These are phyloP conservation scores for Hemaris fuciformis DNA, from an alignment of 2,888 invertebrate species.

Conservation along the genomic window DNA sequence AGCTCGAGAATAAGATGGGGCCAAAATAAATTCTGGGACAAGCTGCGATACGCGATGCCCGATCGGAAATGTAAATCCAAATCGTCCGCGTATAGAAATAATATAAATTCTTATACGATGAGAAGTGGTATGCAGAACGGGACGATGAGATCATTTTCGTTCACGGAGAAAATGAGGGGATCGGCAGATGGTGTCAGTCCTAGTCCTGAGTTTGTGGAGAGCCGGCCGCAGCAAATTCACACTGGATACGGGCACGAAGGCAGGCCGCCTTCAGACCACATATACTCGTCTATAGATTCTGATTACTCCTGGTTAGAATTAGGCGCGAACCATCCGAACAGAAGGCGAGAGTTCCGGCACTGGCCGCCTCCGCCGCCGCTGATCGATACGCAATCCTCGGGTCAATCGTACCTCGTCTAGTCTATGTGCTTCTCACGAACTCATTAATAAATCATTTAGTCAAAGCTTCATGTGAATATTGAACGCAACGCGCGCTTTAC, in stretches of 20 bases:
- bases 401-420: constrained; percentile 79
- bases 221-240: constrained; percentile 62
- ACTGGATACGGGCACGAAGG: constrained; percentile 77
- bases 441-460: constrained; percentile 60
- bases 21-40: constrained; percentile 96
- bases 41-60: constrained; percentile 93
- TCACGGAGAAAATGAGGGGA: constrained; percentile 75
- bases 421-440: constrained; percentile 56
- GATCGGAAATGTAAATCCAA: constrained; percentile 80
- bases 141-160: constrained; percentile 82
- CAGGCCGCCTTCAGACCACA: constrained; percentile 92
- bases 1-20: constrained; percentile 92
- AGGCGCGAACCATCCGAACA: constrained; percentile 73
- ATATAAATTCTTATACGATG: constrained; percentile 92
- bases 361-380: constrained; percentile 75
- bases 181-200: constrained; percentile 78
- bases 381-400: constrained; percentile 69
- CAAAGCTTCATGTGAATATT: constrained; percentile 74
- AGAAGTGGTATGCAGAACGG: constrained; percentile 83
- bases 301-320: constrained; percentile 92
- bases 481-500: constrained; percentile 74
- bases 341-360: constrained; percentile 70
- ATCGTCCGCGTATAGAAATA: constrained; percentile 85
- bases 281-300: constrained; percentile 94
- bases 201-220: constrained; percentile 82